Evolutionary conservation across 2,888 invertebrate genomes (phyloP).

Genomic region (Flabesymbios commensalis): DNA sequence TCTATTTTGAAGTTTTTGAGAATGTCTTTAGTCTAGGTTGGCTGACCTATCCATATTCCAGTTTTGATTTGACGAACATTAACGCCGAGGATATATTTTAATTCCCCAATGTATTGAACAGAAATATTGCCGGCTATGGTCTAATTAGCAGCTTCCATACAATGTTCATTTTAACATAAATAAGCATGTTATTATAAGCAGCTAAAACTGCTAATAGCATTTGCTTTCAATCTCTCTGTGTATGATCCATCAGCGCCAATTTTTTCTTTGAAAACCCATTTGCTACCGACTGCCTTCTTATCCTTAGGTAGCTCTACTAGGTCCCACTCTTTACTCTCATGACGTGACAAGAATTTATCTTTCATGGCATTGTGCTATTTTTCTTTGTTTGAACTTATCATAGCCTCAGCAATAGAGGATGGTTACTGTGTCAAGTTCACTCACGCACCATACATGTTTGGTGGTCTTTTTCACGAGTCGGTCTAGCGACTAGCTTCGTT

Average conservation of each 20-base stretch:
- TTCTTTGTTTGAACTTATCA: not conserved
- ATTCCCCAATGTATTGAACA: not conserved
- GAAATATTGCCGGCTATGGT: not conserved
- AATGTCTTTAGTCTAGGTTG: not conserved
- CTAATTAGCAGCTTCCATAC: no score
- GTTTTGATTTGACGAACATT: not conserved
- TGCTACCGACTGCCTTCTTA: not conserved
- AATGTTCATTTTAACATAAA: no score
- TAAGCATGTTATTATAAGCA: no score
- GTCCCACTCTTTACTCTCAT: no score
- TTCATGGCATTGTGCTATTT: not conserved
- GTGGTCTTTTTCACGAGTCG: no score
- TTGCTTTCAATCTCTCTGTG: not conserved
- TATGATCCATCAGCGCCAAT: not conserved
- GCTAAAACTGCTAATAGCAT: no score
- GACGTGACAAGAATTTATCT: not conserved
- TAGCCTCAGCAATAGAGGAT: not conserved
- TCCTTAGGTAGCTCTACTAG: not conserved
- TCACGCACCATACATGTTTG: not conserved
- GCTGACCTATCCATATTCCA: not conserved
- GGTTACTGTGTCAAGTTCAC: not conserved
- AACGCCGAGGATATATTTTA: not conserved
- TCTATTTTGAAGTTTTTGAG: no score
- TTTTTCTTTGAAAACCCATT: slow-evolving; percentile 4
- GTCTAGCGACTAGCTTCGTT: no score